Evolutionary conservation across 1,140 invertebrate genomes (phyloP).

Genomic region (Brachionus rubens): DNA sequence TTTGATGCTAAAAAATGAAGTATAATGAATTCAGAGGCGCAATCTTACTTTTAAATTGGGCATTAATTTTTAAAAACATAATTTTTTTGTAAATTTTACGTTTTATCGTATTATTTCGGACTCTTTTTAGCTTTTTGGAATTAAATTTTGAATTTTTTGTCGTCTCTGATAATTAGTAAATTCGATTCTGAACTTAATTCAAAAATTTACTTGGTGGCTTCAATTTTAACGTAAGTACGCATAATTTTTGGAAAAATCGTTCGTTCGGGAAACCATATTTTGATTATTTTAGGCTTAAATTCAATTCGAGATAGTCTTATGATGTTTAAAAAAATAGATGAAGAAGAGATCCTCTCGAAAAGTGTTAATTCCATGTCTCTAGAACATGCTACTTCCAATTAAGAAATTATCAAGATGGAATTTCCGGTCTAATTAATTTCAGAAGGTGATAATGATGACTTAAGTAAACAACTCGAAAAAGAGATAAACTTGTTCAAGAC

Average conservation of each 20-base stretch:
- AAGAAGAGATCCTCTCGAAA: not conserved
- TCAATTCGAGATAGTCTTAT: not conserved
- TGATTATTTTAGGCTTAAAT: not conserved
- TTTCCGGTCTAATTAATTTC: not conserved
- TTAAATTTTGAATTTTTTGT: too few relatives aligned
- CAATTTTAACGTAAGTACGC: not conserved
- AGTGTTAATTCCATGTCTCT: not conserved
- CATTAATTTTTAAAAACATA: too few relatives aligned
- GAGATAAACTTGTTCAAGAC: not conserved
- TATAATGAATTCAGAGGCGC: too few relatives aligned
- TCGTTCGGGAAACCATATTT: not conserved
- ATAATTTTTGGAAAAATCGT: not conserved
- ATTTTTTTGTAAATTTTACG: too few relatives aligned
- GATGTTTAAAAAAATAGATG: slow-evolving; percentile 2
- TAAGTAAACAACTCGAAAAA: not conserved
- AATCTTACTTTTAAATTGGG: too few relatives aligned
- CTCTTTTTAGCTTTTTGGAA: too few relatives aligned
- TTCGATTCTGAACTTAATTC: slow-evolving; percentile 11
- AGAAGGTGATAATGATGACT: not conserved
- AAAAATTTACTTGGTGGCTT: not conserved
- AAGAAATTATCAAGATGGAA: not conserved
- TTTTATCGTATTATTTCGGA: too few relatives aligned
- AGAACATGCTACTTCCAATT: not conserved
- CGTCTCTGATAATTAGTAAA: too few relatives aligned
- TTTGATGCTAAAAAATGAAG: too few relatives aligned